These are phyloP conservation scores for Abscondita cerata DNA, from an alignment of 2,888 invertebrate species.

Conservation along the genomic window DNA sequence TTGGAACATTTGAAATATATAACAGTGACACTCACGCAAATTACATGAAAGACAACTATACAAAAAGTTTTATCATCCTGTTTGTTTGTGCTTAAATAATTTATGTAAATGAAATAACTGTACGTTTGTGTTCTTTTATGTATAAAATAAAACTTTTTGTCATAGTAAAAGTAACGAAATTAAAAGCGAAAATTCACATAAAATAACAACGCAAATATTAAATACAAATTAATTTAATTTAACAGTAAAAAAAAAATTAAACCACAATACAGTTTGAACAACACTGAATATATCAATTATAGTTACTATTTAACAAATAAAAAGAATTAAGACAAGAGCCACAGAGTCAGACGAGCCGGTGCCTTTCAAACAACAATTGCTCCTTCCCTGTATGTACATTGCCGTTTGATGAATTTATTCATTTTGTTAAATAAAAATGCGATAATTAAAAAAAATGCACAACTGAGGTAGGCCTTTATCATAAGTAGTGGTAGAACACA, in stretches of 20 bases:
- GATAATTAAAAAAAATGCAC: background rate
- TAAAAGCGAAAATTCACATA: background rate
- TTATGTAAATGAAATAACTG: constrained; percentile 5
- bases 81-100: constrained; percentile 18
- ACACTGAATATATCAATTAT: constrained; percentile 11
- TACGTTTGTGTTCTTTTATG: background rate
- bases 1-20: constrained; percentile 42
- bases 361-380: constrained; percentile 30
- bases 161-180: background rate
- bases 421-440: background rate
- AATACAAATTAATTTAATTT: constrained; percentile 12
- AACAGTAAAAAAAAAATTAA: constrained; percentile 17
- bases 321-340: constrained; percentile 1
- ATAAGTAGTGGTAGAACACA: constrained; percentile 11
- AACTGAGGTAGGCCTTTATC: constrained; percentile 15
- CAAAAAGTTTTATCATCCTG: constrained; percentile 26
- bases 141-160: background rate
- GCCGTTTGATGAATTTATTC: constrained; percentile 33
- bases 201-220: constrained; percentile 15
- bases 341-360: constrained; percentile 11
- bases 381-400: constrained; percentile 38
- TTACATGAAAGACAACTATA: constrained; percentile 44
- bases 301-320: constrained; percentile 12
- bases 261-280: constrained; percentile 2
- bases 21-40: constrained; percentile 44